A percentile compares a stretch with the other conserved stretches of the same genome.
These are phyloP conservation scores for Macroglossus sobrinus DNA, from an alignment of 2,113 vertebrate genomes.

Conservation along the genomic window DNA sequence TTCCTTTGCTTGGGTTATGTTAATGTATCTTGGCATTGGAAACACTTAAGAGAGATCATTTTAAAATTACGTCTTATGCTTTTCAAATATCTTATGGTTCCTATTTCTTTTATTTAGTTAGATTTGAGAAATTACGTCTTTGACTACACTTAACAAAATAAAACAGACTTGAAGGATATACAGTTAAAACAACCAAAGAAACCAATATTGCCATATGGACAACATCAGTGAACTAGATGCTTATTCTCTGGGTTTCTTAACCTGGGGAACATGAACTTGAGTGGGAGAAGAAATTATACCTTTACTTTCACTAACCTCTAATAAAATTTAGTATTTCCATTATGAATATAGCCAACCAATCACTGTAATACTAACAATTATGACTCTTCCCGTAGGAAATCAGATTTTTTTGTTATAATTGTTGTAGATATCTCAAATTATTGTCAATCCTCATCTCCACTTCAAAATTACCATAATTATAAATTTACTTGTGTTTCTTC, in stretches of 20 bases:
- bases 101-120: background rate
- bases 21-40: background rate
- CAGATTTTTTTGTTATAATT: background rate
- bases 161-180: background rate
- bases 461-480: conserved; percentile 11
- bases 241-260: background rate
- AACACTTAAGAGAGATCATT: background rate
- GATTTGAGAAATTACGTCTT: background rate
- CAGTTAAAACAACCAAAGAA: background rate
- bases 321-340: background rate
- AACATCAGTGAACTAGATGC: background rate
- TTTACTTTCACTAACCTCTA: background rate
- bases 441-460: background rate
- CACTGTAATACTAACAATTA: background rate
- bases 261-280: background rate
- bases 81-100: background rate
- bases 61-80: background rate
- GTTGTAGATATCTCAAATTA: background rate
- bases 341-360: background rate
- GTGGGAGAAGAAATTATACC: background rate
- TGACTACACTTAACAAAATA: background rate
- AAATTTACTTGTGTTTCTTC: background rate
- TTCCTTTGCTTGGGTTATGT: background rate
- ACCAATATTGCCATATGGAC: background rate
- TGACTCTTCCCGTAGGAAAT: background rate